Evolutionary conservation across 2,888 invertebrate genomes (phyloP), one percentile per base, ranked within the genome.

Genomic region (Drosophila yooni): DNA sequence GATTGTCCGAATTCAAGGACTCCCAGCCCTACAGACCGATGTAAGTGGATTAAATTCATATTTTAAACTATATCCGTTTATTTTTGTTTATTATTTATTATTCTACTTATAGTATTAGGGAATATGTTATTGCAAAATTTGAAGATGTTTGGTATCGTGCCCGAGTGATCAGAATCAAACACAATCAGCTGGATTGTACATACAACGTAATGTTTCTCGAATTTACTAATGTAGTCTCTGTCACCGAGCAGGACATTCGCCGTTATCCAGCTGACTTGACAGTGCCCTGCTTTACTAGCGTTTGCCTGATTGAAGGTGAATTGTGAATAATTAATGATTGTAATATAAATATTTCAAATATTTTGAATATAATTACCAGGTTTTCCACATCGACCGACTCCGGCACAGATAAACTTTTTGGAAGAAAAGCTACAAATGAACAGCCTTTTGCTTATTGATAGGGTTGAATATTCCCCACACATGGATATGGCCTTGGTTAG

Each of bases 271-370:
- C 27, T 7, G 63, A 74, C 18, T 48, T 84, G 6, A 51, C 7
- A 2, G 33, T 66, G 4, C 70, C 86, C 7, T 84, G 84, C 27
- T 3, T 38, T 15, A 85, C 86, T 7, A 83, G 38, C 48, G 7
- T 79, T 56, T 84, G 88, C 25, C 34, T 88, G 10, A 66, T 84
- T 25, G 76, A 82, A 29, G 88, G 84, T 88, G 10, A 43, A 3
- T 52, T 43, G 15, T 36, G 15, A 27, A 13, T 8, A 27, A 10
- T 27, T 7, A 34, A 7, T 25, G 11, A n/a, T 27, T 27, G 36
- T 38, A 25, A 8, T 15, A n/a, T 1, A 18, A 29, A 21, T n/a
- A 51, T 40, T 48, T n/a, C 2, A 21, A 58, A 10, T 21, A 18
- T 36, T 15, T n/a, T 27, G 6, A 54, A 54, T 13, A 0, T 43